Evolutionary conservation across 2,888 invertebrate species (phyloP), one percentile per base, ranked within the genome.

Genomic region (Beris morrisii): DNA sequence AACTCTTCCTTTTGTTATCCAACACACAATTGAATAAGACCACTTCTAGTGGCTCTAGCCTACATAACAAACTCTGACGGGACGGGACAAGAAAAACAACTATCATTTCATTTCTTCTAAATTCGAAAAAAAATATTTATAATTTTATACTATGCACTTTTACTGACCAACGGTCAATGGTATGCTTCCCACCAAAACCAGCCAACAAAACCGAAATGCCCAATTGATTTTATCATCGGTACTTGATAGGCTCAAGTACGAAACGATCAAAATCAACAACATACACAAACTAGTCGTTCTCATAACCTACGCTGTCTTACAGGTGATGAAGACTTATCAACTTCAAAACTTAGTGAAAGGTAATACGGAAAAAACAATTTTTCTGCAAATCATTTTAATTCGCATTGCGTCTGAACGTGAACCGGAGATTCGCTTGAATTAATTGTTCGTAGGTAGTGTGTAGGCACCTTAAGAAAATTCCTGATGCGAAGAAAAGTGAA

Each of bases 191-290:
- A 56, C 43, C 15, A 44, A 56, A 43, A 38, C 9, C 22, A 22
- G 3, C 22, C 3, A 22, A 22, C 22, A 22, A 22, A 22, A 32
- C 32, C 56, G 43, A 56, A 56, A 56, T 56, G 12, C 15, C 15
- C 43, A 56, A 56, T 56, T 56, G 56, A 56, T 56, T 56, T 38
- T 56, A 56, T 56, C 56, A 56, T 56, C 6, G 44, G 56, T 56
- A 56, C 38, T 38, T 9, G 38, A 38, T 7, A 38, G 38, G 9
- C 38, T 38, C 22, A 22, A 22, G 22, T 22, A 22, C 22, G 22
- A 3, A 22, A 22, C 22, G 22, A 22, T 38, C 38, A 38, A 38
- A 9, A 38, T 38, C 9, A 22, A 22, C 38, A 38, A 7, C 38
- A 3, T 38, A 38, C 38, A 38, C 38, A 5, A 38, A 38, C 38